phyloP scores from a whole-genome alignment of 1,140 invertebrate species.

The Achatina immaculata region DNA sequence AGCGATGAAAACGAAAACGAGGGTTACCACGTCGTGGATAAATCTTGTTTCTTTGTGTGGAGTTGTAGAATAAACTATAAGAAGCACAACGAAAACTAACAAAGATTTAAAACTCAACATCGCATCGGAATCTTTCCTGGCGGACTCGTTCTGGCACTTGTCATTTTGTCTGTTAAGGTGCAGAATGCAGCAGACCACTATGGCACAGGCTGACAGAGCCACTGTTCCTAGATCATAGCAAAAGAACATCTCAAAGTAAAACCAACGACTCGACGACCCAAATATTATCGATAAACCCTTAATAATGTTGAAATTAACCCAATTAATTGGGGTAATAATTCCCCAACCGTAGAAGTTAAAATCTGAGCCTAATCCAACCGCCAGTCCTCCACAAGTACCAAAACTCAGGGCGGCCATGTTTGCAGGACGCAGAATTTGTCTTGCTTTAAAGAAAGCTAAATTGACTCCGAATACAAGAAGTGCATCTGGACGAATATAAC shows the following conservation, averaged over 20 bases:
- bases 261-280: conserved; percentile 23
- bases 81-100: conserved; percentile 38
- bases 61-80: conserved; percentile 55
- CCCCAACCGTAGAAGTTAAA: conserved; percentile 51
- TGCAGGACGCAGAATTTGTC: background rate
- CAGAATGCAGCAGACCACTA: background rate
- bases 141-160: background rate
- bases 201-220: background rate
- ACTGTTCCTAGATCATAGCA: conserved; percentile 21
- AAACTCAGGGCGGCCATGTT: background rate
- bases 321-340: conserved; percentile 58
- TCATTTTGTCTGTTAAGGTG: background rate
- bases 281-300: conserved; percentile 54
- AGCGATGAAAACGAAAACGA: conserved; percentile 48
- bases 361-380: conserved; percentile 54
- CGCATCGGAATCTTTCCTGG: background rate
- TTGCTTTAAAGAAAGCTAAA: background rate
- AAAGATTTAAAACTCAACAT: background rate
- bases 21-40: conserved; percentile 58
- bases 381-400: conserved; percentile 29
- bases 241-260: conserved; percentile 31
- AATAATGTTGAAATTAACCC: conserved; percentile 60
- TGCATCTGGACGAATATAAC: conserved; percentile 12
- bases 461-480: background rate
- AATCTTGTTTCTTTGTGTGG: conserved; percentile 63